Percentiles rank a stretch among this genome's conserved stretches.
These are phyloP conservation scores for Sturmia bella DNA, from an alignment of 2,888 invertebrate species.

Conservation along the genomic window DNA sequence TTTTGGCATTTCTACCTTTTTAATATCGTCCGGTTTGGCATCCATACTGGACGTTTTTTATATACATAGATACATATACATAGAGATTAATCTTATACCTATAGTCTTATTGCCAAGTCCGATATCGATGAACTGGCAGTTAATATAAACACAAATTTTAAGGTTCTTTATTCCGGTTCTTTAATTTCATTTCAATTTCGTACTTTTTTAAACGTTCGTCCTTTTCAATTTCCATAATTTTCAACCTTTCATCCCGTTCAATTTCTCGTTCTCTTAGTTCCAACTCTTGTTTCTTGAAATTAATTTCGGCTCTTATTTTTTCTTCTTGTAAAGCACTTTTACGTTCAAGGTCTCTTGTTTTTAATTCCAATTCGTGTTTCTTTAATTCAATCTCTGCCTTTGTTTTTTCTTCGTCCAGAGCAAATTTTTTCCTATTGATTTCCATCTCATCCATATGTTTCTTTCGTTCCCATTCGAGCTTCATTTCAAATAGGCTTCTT, in stretches of 20 bases:
- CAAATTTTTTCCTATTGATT: constrained; percentile 44
- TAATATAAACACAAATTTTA: not conserved
- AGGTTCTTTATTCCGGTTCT: not conserved
- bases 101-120: too few species aligned
- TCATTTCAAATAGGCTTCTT: constrained; percentile 26
- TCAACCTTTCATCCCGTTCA: constrained; percentile 39
- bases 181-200: constrained; percentile 34
- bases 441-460: constrained; percentile 33
- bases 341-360: too few species aligned
- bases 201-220: constrained; percentile 38
- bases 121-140: too few species aligned
- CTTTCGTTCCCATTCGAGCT: constrained; percentile 51
- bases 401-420: constrained; percentile 19
- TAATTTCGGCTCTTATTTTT: constrained; percentile 48
- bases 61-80: too few species aligned
- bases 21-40: too few species aligned
- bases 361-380: too few species aligned
- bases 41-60: too few species aligned
- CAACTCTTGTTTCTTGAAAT: constrained; percentile 44
- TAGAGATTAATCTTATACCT: too few species aligned
- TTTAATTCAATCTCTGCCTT: too few species aligned
- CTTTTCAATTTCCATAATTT: constrained; percentile 41
- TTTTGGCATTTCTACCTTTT: too few species aligned
- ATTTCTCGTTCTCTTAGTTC: constrained; percentile 39
- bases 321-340: constrained; percentile 12